Base-by-base conservation (phyloP, 1,140 invertebrate species). In the Coenobita brevimanus region DNA sequence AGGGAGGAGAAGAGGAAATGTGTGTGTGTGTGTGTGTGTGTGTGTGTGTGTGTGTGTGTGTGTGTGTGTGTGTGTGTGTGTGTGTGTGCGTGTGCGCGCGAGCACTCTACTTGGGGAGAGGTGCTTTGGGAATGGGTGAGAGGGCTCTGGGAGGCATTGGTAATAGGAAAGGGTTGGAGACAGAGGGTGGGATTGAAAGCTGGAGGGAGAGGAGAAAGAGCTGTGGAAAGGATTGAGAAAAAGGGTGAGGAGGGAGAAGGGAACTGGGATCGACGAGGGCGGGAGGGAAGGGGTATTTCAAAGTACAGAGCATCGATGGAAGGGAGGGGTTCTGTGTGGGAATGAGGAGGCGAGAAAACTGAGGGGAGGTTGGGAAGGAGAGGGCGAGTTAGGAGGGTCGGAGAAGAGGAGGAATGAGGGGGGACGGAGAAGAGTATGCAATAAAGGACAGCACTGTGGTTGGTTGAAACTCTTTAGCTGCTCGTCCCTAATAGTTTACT, bases 21-120 rank as follows among this genome's bases (percentile, higher is more conserved):
- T 2, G 30, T n/a, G n/a, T n/a, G n/a, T n/a, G n/a, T n/a, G n/a
- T n/a, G n/a, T n/a, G n/a, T n/a, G n/a, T n/a, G n/a, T n/a, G n/a
- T n/a, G n/a, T n/a, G n/a, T 64, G 62, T 64, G 17, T 64, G 62
- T 64, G 62, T 64, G 62, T 62, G 57, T 62, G 57, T 62, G 73
- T 17, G 73, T 38, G 43, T 38, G 73, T 38, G 73, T 36, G n/a
- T 17, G 69, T 15, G 69, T 38, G 24, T 21, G 73, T 57, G 46
- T 27, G 30, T 30, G 76, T 6, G 17, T 2, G 21, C 41, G 24
- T 15, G 1, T 17, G 27, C 41, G 50, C 33, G 75, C 21, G 62
- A 30, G 30, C 4, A 15, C 36, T 30, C 67, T 71, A 17, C 41
- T 30, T 38, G 17, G 10, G 0, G 27, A 10, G 36, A 38, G 36